These are phyloP conservation scores for Geotrupes spiniger DNA, from an alignment of 2,888 invertebrate genomes.

Conservation along the genomic window DNA sequence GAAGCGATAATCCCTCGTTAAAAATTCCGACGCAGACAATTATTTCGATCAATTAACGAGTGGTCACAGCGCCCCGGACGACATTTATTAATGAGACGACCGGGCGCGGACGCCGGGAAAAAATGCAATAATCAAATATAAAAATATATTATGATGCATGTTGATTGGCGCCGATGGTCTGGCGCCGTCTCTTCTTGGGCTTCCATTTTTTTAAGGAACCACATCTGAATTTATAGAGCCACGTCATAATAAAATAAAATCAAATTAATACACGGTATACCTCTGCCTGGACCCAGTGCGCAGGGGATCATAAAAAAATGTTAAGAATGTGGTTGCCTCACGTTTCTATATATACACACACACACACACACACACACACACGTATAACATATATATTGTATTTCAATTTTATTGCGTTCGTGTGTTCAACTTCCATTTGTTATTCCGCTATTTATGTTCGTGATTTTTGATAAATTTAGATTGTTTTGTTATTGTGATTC, in stretches of 20 bases:
- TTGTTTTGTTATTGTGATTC: background rate
- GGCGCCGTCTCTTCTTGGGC: conserved; percentile 44
- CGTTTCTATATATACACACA: conserved; percentile 18
- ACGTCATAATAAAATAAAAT: conserved; percentile 50
- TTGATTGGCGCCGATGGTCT: conserved; percentile 45
- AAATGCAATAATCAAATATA: conserved; percentile 20
- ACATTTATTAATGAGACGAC: conserved; percentile 1
- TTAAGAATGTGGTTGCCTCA: conserved; percentile 44
- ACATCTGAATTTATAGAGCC: conserved; percentile 45
- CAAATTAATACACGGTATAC: conserved; percentile 44
- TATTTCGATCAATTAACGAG: background rate
- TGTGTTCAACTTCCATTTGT: conserved; percentile 7
- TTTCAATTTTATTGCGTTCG: conserved; percentile 17
- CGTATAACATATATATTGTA: no score
- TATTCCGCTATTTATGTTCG: background rate
- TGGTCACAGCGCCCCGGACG: background rate
- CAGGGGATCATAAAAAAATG: conserved; percentile 37
- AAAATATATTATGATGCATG: conserved; percentile 29
- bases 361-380: background rate
- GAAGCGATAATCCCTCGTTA: no score
- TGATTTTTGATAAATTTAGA: background rate
- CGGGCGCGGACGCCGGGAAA: background rate
- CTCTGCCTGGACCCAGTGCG: background rate
- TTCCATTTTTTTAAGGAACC: conserved; percentile 38
- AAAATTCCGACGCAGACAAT: no score